Evolutionary conservation across 2,113 vertebrate species (phyloP).

Genomic region (Psittacula cyanocephala): DNA sequence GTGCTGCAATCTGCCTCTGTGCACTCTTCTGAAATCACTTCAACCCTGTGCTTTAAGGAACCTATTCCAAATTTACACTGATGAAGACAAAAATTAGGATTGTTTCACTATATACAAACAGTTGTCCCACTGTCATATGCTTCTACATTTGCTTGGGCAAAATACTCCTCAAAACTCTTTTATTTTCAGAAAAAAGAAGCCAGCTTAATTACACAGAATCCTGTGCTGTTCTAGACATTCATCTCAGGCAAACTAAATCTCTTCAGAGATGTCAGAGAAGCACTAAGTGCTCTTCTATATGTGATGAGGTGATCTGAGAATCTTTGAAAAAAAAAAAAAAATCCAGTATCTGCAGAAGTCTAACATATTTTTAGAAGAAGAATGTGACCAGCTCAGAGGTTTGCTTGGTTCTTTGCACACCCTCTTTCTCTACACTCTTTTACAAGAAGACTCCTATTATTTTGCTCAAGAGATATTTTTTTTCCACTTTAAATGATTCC

Average conservation of each 20-base stretch:
- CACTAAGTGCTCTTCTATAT: not conserved
- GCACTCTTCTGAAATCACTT: not conserved
- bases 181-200: not conserved
- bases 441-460: not conserved
- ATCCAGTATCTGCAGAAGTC: not conserved
- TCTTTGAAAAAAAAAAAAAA: not conserved
- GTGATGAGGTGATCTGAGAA: not conserved
- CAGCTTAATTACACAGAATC: not conserved
- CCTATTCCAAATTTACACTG: not conserved
- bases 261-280: not conserved
- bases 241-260: not conserved
- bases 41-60: not conserved
- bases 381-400: not conserved
- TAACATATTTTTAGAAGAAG: not conserved
- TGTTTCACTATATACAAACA: not conserved
- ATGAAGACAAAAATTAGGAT: not conserved
- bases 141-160: not conserved
- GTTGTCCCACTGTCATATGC: not conserved
- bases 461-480: not conserved
- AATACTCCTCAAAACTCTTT: not conserved
- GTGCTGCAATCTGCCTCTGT: not conserved
- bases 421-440: not conserved
- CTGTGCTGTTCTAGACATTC: not conserved
- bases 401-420: not conserved
- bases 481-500: not conserved